These are phyloP conservation scores for Hoplostethus mediterraneus DNA, from an alignment of 2,797 vertebrate genomes.

Conservation along the genomic window DNA sequence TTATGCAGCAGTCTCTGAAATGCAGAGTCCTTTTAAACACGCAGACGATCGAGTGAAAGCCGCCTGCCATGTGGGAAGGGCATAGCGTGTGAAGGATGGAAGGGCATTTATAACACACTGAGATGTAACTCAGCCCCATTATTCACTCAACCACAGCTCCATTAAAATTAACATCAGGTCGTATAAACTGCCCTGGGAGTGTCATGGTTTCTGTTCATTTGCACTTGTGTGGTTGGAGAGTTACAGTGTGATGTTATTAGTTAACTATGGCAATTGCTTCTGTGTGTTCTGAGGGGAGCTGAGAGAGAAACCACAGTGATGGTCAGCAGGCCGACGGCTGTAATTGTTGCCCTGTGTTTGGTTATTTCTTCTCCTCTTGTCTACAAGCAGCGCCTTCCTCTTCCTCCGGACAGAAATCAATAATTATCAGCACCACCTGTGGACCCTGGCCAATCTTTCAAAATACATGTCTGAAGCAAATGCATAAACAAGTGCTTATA, in stretches of 20 bases:
- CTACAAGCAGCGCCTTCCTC: constrained; percentile 6
- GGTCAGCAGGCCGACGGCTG: constrained; percentile 4
- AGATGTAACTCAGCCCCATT: constrained; percentile 51
- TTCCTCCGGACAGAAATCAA: constrained; percentile 2
- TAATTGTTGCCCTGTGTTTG: constrained; percentile 23
- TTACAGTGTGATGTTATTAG: constrained; percentile 43
- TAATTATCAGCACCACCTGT: not conserved
- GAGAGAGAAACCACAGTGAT: constrained; percentile 4
- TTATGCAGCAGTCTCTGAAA: constrained; percentile 19
- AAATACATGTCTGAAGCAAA: no score
- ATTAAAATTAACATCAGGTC: constrained; percentile 45
- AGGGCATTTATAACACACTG: constrained; percentile 52
- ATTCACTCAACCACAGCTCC: constrained; percentile 47
- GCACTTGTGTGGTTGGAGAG: constrained; percentile 47
- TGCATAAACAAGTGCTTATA: no score
- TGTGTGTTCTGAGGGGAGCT: constrained; percentile 31
- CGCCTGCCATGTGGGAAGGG: constrained; percentile 51
- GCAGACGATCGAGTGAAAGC: constrained; percentile 55
- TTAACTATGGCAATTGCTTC: constrained; percentile 43
- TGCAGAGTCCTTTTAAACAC: constrained; percentile 47
- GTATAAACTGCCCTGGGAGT: constrained; percentile 44
- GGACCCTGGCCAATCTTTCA: not conserved
- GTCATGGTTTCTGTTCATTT: constrained; percentile 44
- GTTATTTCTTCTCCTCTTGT: constrained; percentile 7
- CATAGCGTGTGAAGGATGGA: constrained; percentile 64